Evolutionary conservation across 2,888 invertebrate species (phyloP).

Genomic region (Caenorhabditis wallacei): DNA sequence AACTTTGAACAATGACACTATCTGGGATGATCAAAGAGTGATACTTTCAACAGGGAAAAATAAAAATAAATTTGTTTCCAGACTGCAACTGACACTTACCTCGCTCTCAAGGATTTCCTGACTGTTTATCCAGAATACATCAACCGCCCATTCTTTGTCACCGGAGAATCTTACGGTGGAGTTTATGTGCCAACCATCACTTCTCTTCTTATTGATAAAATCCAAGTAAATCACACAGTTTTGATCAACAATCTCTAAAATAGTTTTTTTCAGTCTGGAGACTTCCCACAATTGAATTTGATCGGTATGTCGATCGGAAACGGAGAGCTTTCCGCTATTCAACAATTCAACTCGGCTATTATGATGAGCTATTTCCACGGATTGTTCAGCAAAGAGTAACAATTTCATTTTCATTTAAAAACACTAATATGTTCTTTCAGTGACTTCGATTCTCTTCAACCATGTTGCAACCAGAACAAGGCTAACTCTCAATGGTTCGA

Average conservation of each 20-base stretch:
- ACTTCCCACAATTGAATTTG: conserved; percentile 74
- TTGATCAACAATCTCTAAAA: too few relatives aligned
- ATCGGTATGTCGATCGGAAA: conserved; percentile 80
- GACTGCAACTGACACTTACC: conserved; percentile 84
- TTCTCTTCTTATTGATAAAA: conserved; percentile 73
- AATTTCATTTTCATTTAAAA: neutral
- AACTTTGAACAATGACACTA: conserved; percentile 69
- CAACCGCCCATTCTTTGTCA: conserved; percentile 84
- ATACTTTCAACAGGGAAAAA: neutral
- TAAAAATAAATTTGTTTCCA: conserved; percentile 68
- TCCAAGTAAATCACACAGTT: conserved; percentile 4
- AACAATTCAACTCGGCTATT: conserved; percentile 74
- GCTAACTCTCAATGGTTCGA: conserved; percentile 69
- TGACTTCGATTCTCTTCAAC: conserved; percentile 69
- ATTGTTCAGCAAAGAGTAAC: conserved; percentile 71
- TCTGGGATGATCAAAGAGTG: conserved; percentile 73
- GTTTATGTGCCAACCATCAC: conserved; percentile 75
- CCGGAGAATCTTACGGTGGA: conserved; percentile 72
- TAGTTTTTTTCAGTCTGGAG: conserved; percentile 59
- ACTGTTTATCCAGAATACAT: conserved; percentile 84
- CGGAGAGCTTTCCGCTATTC: conserved; percentile 74
- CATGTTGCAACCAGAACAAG: conserved; percentile 69
- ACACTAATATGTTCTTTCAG: conserved; percentile 44
- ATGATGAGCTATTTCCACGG: conserved; percentile 76
- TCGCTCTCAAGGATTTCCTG: conserved; percentile 84